phyloP scores from a whole-genome alignment of 2,888 invertebrate species.

The Hirtodrosophila trivittata region DNA sequence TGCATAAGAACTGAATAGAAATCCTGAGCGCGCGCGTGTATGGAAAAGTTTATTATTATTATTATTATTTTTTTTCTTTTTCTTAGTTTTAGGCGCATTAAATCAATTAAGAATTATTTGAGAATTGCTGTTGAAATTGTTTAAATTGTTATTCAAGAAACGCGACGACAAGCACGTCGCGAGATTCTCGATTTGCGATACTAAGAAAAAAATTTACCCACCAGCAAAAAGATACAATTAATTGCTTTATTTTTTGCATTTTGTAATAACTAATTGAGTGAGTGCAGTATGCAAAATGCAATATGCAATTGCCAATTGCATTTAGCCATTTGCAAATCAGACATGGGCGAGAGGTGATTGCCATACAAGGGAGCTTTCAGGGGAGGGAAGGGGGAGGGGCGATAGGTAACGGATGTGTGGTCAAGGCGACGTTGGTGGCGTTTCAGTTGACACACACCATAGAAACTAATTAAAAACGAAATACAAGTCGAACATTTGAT shows the following conservation, averaged over 20 bases:
- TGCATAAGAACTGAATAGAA: slow-evolving; percentile 7
- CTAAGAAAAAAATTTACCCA: slow-evolving; percentile 57
- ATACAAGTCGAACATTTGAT: background rate
- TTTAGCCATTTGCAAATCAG: slow-evolving; percentile 37
- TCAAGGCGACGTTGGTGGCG: slow-evolving; percentile 24
- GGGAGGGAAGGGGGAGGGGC: background rate
- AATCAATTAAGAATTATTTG: slow-evolving; percentile 54
- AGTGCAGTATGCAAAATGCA: slow-evolving; percentile 28
- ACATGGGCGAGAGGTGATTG: slow-evolving; percentile 23
- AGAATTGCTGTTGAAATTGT: slow-evolving; percentile 35
- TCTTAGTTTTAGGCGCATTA: slow-evolving; percentile 33
- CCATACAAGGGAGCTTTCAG: background rate
- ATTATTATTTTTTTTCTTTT: slow-evolving; percentile 13
- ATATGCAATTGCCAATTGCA: slow-evolving; percentile 1
- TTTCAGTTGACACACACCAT: slow-evolving; percentile 18
- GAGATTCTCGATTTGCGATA: slow-evolving; percentile 44
- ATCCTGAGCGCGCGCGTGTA: slow-evolving; percentile 22
- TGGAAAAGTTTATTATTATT: slow-evolving; percentile 27
- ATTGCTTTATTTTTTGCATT: slow-evolving; percentile 41
- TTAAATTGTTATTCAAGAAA: slow-evolving; percentile 74
- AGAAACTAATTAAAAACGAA: no score
- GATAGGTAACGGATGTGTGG: slow-evolving; percentile 3
- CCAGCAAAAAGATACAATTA: slow-evolving; percentile 48
- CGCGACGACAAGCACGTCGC: slow-evolving; percentile 33
- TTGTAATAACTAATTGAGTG: slow-evolving; percentile 58